Evolutionary conservation across 2,113 vertebrate species (phyloP).

Genomic region (Raphicerus campestris): DNA sequence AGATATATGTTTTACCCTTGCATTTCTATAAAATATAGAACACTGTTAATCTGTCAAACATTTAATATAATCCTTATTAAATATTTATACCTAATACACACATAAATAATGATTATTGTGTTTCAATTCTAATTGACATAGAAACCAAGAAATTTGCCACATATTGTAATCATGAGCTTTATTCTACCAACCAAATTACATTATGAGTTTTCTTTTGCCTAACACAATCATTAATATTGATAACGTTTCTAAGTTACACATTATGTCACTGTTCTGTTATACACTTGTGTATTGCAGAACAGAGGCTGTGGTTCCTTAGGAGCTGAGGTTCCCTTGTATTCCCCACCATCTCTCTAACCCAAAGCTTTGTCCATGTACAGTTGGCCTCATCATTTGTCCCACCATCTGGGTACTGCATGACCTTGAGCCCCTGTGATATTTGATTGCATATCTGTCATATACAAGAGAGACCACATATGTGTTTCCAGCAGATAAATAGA

Average conservation of each 20-base stretch:
- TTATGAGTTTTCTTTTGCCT: not conserved
- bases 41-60: not conserved
- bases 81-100: not conserved
- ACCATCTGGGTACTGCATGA: not conserved
- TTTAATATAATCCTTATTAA: not conserved
- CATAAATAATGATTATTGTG: not conserved
- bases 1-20: not conserved
- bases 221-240: not conserved
- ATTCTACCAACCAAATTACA: not conserved
- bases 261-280: not conserved
- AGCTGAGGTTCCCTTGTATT: not conserved
- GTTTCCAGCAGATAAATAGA: not conserved
- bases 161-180: not conserved
- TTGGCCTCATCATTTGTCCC: not conserved
- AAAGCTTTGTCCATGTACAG: not conserved
- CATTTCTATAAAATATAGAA: not conserved
- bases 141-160: not conserved
- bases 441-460: not conserved
- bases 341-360: not conserved
- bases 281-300: not conserved
- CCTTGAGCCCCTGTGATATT: not conserved
- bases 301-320: not conserved
- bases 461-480: not conserved
- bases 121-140: not conserved
- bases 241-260: not conserved